Conservation (phyloP, 2,888 invertebrate species). For the Anoplius nigerrimus region DNA sequence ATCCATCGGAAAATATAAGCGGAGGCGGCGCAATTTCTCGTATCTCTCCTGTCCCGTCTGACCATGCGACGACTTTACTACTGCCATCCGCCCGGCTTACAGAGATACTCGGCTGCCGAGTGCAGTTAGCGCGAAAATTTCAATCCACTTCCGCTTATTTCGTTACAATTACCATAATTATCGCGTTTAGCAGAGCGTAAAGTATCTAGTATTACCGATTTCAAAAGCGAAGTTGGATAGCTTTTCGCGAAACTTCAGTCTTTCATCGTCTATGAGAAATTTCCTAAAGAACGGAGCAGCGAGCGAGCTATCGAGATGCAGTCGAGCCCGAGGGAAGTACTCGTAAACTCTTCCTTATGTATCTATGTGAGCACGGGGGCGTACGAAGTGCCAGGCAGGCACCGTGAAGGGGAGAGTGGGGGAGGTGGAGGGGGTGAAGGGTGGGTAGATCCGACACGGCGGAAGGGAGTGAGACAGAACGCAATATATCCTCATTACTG, state of each 20-base stretch:
- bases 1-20: too few relatives aligned
- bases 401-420: background rate
- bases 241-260: too few relatives aligned
- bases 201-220: background rate
- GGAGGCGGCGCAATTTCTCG: too few relatives aligned
- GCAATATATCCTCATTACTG: conserved; percentile 44
- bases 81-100: too few relatives aligned
- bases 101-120: too few relatives aligned
- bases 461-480: background rate
- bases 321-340: conserved; percentile 8
- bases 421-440: background rate
- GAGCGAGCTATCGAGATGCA: conserved; percentile 6
- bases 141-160: too few relatives aligned
- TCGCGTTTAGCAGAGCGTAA: background rate
- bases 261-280: too few relatives aligned
- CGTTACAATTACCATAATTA: conserved; percentile 5
- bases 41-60: too few relatives aligned
- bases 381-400: conserved; percentile 2
- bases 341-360: conserved; percentile 32
- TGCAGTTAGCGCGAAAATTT: too few relatives aligned
- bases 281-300: background rate
- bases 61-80: too few relatives aligned
- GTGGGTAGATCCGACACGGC: background rate
- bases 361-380: background rate
- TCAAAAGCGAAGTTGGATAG: background rate